Evolutionary conservation across 2,888 invertebrate species (phyloP).

Genomic region (Tigriopus californicus): DNA sequence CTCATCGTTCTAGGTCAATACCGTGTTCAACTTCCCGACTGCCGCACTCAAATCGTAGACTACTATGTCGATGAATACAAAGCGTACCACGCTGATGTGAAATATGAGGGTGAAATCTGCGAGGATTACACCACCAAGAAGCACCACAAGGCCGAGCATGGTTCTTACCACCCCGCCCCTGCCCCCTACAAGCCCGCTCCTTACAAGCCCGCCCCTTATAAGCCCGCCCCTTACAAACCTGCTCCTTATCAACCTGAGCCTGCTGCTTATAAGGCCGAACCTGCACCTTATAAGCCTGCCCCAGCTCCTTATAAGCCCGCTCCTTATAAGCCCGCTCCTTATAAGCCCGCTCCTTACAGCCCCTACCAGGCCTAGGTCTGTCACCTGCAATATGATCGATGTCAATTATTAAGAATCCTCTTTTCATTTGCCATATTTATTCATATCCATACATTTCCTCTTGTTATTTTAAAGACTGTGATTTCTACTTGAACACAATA

Average conservation of each 20-base stretch:
- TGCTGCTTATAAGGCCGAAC: not conserved
- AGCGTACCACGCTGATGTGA: conserved; percentile 14
- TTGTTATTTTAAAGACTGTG: too few species aligned
- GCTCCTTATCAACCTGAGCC: conserved; percentile 1
- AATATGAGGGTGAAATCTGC: conserved; percentile 15
- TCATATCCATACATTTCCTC: too few species aligned
- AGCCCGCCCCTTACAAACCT: conserved; percentile 7
- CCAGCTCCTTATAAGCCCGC: not conserved
- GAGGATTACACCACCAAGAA: not conserved
- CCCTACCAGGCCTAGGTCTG: not conserved
- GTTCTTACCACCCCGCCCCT: not conserved
- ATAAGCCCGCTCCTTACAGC: not conserved
- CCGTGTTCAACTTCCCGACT: conserved; percentile 13
- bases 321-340: conserved; percentile 3
- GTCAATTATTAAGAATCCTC: too few species aligned
- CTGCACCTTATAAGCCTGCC: conserved; percentile 1
- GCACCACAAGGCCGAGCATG: not conserved
- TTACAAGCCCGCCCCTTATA: not conserved
- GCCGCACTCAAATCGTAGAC: conserved; percentile 14
- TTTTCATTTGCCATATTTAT: too few species aligned
- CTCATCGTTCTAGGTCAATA: conserved; percentile 4
- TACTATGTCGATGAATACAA: conserved; percentile 15
- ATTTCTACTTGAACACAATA: too few species aligned
- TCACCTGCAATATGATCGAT: too few species aligned
- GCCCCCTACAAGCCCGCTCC: conserved; percentile 9